phyloP scores from a whole-genome alignment of 2,113 vertebrate genomes.

The Meleagris gallopavo region DNA sequence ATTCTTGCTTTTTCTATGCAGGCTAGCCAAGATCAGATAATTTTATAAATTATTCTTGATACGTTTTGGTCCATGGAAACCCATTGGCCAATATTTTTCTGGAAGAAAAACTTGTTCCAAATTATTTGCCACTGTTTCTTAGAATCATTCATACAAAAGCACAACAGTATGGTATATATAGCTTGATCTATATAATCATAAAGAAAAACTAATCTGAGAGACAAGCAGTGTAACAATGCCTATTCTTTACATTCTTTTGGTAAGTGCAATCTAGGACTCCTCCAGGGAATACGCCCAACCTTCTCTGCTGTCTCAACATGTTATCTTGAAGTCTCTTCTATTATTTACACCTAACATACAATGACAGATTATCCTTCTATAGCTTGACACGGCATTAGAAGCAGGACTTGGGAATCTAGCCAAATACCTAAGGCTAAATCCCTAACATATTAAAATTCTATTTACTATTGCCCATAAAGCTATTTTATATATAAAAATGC shows the following conservation, averaged over 20 bases:
- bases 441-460: slow-evolving; percentile 36
- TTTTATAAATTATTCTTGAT: not conserved
- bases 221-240: not conserved
- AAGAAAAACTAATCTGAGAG: slow-evolving; percentile 29
- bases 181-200: not conserved
- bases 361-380: not conserved
- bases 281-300: slow-evolving; percentile 18
- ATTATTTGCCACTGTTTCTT: not conserved
- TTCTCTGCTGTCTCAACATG: slow-evolving; percentile 37
- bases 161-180: not conserved
- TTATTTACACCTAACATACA: slow-evolving; percentile 5
- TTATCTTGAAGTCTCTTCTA: not conserved
- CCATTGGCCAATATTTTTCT: not conserved
- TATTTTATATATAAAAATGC: slow-evolving; percentile 33
- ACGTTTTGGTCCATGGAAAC: not conserved
- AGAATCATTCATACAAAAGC: not conserved
- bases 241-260: slow-evolving; percentile 48
- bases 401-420: slow-evolving; percentile 40
- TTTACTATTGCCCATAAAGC: slow-evolving; percentile 43
- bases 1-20: not conserved
- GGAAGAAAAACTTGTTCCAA: not conserved
- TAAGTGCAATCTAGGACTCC: slow-evolving; percentile 13
- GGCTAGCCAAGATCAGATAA: not conserved
- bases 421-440: slow-evolving; percentile 62
- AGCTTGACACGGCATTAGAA: slow-evolving; percentile 27